Percentiles rank a stretch among this genome's conserved stretches.
These are phyloP conservation scores for Heliocidaris erythrogramma DNA, from an alignment of 35 echinoderm and acorn worm species.

Conservation along the genomic window DNA sequence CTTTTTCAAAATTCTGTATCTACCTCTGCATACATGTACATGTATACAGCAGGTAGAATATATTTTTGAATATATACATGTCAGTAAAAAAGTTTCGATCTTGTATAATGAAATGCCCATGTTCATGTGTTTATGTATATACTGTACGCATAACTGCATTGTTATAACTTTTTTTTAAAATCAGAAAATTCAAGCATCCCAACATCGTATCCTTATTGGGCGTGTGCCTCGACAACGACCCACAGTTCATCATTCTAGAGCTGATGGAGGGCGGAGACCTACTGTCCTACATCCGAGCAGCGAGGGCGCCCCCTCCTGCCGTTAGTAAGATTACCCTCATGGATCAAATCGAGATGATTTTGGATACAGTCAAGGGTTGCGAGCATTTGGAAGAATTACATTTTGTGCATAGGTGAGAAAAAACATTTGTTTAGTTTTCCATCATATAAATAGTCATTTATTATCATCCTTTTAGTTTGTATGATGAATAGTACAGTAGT, in stretches of 20 bases:
- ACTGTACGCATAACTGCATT: too few species aligned
- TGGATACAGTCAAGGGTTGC: conserved; percentile 90
- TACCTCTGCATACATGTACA: neutral
- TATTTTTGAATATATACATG: neutral
- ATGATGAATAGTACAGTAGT: too few species aligned
- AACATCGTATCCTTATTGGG: conserved; percentile 87
- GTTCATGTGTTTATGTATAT: too few species aligned
- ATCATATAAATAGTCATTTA: too few species aligned
- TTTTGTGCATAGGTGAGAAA: conserved; percentile 93
- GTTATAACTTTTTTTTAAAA: neutral
- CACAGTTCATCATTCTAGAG: conserved; percentile 94
- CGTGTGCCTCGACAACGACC: conserved; percentile 97
- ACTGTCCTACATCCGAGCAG: conserved; percentile 74
- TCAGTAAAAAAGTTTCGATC: neutral
- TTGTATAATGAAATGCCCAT: too few species aligned
- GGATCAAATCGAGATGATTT: conserved; percentile 84
- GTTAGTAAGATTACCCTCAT: conserved; percentile 44
- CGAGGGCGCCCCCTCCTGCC: conserved; percentile 56
- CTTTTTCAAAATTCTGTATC: too few species aligned
- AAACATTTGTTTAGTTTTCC: too few species aligned
- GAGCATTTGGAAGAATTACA: conserved; percentile 89
- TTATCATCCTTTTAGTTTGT: too few species aligned
- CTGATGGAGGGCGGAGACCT: conserved; percentile 98
- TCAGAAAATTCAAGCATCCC: conserved; percentile 93
- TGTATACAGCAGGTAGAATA: neutral